Percentiles rank a stretch among this genome's conserved stretches.
Evolutionary conservation across 1,140 invertebrate genomes (phyloP).

Genomic region (Arion vulgaris): DNA sequence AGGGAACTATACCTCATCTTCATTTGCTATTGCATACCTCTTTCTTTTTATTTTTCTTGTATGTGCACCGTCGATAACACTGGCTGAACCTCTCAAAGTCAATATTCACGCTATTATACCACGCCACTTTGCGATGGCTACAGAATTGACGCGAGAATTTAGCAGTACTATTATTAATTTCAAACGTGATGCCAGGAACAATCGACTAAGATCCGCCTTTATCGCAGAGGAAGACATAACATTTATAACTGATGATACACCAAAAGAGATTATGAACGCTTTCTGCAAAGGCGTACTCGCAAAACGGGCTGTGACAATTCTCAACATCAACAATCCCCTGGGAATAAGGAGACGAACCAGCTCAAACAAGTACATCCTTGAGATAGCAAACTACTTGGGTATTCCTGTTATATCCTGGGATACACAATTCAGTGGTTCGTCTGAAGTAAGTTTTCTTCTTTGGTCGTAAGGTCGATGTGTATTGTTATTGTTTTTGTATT

Average conservation of each 20-base stretch:
- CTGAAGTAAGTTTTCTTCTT: conserved; percentile 42
- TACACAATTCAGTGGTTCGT: conserved; percentile 39
- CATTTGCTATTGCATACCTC: background rate
- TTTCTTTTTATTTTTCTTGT: background rate
- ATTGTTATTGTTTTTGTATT: background rate
- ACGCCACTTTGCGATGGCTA: conserved; percentile 24
- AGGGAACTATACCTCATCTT: background rate
- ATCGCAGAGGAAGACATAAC: conserved; percentile 19
- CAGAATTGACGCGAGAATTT: conserved; percentile 34
- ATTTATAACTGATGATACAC: conserved; percentile 39
- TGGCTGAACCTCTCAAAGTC: conserved; percentile 8
- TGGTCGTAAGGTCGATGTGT: too few relatives aligned
- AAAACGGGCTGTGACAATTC: conserved; percentile 40
- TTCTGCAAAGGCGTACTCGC: conserved; percentile 46
- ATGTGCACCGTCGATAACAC: background rate
- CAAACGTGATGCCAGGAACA: conserved; percentile 26
- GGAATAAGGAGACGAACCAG: conserved; percentile 24
- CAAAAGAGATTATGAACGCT: conserved; percentile 45
- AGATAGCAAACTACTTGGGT: conserved; percentile 43
- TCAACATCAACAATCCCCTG: conserved; percentile 51
- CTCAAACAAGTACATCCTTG: conserved; percentile 45
- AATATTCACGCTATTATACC: conserved; percentile 47
- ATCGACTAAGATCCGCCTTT: conserved; percentile 9
- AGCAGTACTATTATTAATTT: conserved; percentile 32
- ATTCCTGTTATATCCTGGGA: conserved; percentile 53